A percentile compares a stretch with the other conserved stretches of the same genome.
phyloP scores from a whole-genome alignment of 2,797 vertebrate genomes.

The Orestias chungarensis region DNA sequence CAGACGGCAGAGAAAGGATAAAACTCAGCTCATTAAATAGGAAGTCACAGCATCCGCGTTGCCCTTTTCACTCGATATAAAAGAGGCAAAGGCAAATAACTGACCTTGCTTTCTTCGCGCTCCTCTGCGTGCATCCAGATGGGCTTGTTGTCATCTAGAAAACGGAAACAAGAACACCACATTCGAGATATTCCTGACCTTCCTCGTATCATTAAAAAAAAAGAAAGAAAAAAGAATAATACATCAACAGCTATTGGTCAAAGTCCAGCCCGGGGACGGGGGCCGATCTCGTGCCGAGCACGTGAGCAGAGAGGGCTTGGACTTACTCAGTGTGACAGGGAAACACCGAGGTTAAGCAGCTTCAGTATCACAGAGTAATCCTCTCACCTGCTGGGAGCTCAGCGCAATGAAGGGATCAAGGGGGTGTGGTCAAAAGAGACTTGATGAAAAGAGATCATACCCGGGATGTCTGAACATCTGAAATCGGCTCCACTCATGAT shows the following conservation, averaged over 20 bases:
- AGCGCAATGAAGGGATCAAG: not conserved
- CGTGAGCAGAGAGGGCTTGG: slow-evolving; percentile 14
- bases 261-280: not conserved
- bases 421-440: not conserved
- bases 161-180: not conserved
- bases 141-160: slow-evolving; percentile 89
- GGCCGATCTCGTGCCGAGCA: slow-evolving; percentile 1
- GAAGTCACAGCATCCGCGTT: not conserved
- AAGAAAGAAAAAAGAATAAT: no score
- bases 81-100: slow-evolving; percentile 9
- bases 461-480: no score
- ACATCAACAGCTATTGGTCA: fast-evolving
- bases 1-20: not conserved
- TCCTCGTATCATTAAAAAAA: no score
- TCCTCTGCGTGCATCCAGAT: slow-evolving; percentile 96
- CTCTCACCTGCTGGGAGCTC: slow-evolving; percentile 19
- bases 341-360: slow-evolving; percentile 45
- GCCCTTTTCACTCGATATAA: slow-evolving; percentile 6
- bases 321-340: slow-evolving; percentile 34
- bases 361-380: slow-evolving; percentile 36
- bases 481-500: not conserved
- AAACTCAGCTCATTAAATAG: slow-evolving; percentile 9
- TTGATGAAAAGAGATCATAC: no score
- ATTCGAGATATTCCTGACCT: not conserved
- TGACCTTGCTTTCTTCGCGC: slow-evolving; percentile 89